phyloP scores from a whole-genome alignment of 2,888 invertebrate genomes.

The Deilephila porcellus region DNA sequence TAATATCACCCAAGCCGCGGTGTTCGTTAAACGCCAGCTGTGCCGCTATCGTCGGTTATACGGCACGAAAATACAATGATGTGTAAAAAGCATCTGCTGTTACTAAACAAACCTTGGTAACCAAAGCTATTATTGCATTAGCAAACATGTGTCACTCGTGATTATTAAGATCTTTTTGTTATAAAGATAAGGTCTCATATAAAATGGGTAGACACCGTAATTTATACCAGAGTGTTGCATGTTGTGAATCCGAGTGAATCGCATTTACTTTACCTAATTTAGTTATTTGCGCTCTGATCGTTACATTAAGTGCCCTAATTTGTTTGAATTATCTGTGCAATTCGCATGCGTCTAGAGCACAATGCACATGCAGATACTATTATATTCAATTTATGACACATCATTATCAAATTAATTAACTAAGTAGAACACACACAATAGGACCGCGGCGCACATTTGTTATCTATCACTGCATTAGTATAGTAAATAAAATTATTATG shows the following conservation, averaged over 20 bases:
- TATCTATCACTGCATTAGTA: conserved; percentile 70
- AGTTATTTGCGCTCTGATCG: conserved; percentile 25
- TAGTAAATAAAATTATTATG: conserved; percentile 75
- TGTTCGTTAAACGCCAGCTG: too few species aligned
- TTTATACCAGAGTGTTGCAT: not conserved
- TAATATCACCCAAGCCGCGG: too few species aligned
- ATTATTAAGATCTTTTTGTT: conserved; percentile 26
- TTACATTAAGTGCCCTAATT: conserved; percentile 31
- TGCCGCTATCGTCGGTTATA: too few species aligned
- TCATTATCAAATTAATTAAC: conserved; percentile 70
- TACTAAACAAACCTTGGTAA: conserved; percentile 3
- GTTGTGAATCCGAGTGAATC: not conserved
- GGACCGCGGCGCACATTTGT: conserved; percentile 65
- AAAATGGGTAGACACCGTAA: not conserved
- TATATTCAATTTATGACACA: conserved; percentile 51
- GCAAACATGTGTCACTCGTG: conserved; percentile 10
- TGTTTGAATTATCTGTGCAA: conserved; percentile 37
- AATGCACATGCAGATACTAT: conserved; percentile 41
- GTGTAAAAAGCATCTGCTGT: too few species aligned
- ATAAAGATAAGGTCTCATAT: conserved; percentile 26
- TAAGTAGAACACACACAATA: conserved; percentile 68
- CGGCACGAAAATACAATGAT: too few species aligned
- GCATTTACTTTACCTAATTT: conserved; percentile 19
- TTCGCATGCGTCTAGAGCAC: conserved; percentile 47
- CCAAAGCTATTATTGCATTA: not conserved